A percentile compares a stretch with the other conserved stretches of the same genome.
These are phyloP conservation scores for Antennarius maculatus DNA, from an alignment of 2,797 vertebrate species.

Conservation along the genomic window DNA sequence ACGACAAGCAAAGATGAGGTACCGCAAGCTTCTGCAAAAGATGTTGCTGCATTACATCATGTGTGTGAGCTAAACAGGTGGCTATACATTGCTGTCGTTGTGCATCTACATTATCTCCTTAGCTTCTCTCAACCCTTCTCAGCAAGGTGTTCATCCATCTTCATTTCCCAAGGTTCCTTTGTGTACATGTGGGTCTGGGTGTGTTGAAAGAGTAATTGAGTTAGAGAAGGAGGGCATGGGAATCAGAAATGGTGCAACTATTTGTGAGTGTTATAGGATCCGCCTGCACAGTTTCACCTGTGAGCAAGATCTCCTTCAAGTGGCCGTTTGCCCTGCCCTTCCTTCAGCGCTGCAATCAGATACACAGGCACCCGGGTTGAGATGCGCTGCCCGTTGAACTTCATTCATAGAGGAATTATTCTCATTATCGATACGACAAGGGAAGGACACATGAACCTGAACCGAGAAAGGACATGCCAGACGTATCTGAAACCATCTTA, in stretches of 20 bases:
- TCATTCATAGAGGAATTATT: conserved; percentile 38
- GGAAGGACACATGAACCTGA: conserved; percentile 6
- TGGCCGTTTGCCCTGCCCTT: neutral
- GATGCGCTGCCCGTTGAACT: conserved; percentile 26
- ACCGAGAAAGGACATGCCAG: neutral
- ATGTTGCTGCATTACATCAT: conserved; percentile 11
- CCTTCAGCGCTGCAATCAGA: conserved; percentile 24
- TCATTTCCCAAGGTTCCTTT: conserved; percentile 64
- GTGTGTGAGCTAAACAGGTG: conserved; percentile 36
- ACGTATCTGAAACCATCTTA: conserved; percentile 1
- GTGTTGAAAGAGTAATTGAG: conserved; percentile 7
- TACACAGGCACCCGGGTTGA: conserved; percentile 26
- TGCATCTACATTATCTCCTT: conserved; percentile 51
- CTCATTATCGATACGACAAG: conserved; percentile 25
- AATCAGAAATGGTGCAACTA: conserved; percentile 28
- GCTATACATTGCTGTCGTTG: conserved; percentile 33
- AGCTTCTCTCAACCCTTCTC: conserved; percentile 49
- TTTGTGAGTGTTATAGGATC: conserved; percentile 38
- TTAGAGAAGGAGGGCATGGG: conserved; percentile 8
- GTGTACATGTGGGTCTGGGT: conserved; percentile 4
- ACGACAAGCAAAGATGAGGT: conserved; percentile 45
- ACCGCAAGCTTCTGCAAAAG: conserved; percentile 33
- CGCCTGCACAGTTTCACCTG: conserved; percentile 14
- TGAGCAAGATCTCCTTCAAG: conserved; percentile 18
- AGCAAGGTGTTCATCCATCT: conserved; percentile 70